Evolutionary conservation across 2,888 invertebrate species (phyloP).

Genomic region (Agelastica alni): DNA sequence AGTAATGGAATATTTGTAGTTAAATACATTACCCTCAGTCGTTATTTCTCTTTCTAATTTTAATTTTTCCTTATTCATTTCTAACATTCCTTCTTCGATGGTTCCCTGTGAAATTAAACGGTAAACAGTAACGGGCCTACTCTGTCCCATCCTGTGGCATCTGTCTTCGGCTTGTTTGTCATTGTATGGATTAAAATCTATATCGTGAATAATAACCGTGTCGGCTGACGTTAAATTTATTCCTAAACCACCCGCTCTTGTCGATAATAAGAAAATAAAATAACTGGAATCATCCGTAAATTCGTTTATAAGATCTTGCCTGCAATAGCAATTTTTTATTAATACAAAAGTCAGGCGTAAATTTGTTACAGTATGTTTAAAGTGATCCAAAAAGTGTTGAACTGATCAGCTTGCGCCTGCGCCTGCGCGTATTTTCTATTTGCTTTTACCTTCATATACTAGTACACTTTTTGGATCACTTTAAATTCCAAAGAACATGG

Average conservation of each 20-base stretch:
- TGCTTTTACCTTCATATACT: too few relatives aligned
- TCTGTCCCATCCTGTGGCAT: constrained; percentile 78
- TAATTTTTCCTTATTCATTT: constrained; percentile 88
- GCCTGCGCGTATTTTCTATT: too few relatives aligned
- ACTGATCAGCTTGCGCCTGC: too few relatives aligned
- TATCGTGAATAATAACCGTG: constrained; percentile 94
- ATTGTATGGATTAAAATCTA: constrained; percentile 98
- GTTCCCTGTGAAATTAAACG: constrained; percentile 83
- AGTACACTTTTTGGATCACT: too few relatives aligned
- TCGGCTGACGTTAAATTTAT: constrained; percentile 94
- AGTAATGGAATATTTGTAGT: too few relatives aligned
- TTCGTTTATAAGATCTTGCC: constrained; percentile 88
- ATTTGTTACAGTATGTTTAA: too few relatives aligned
- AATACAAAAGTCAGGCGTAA: too few relatives aligned
- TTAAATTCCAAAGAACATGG: too few relatives aligned
- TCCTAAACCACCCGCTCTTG: constrained; percentile 93
- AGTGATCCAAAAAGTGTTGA: too few relatives aligned
- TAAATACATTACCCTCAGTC: constrained; percentile 53
- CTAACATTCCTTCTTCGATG: constrained; percentile 91
- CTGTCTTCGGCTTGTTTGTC: constrained; percentile 97
- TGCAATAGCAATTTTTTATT: too few relatives aligned
- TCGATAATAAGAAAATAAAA: constrained; percentile 90
- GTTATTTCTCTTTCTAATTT: constrained; percentile 88
- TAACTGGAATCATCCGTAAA: constrained; percentile 80
- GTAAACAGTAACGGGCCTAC: constrained; percentile 83